Evolutionary conservation across 2,797 vertebrate species (phyloP).

Genomic region (Botia almorhae): DNA sequence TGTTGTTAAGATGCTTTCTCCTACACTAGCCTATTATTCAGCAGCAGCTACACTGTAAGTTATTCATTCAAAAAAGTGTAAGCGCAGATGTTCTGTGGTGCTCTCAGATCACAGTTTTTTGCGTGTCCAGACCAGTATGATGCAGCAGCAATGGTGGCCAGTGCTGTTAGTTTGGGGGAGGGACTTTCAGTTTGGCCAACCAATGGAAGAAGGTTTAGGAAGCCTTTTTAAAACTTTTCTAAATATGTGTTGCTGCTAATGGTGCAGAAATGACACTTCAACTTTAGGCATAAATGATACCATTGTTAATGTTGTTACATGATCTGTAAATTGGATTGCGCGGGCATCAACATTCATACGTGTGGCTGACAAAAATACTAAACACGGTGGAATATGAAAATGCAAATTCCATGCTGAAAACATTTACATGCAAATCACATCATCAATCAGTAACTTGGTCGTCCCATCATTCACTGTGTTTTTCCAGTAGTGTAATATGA

Average conservation of each 20-base stretch:
- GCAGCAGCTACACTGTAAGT: too few species aligned
- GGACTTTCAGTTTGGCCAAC: background rate
- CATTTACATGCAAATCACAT: conserved; percentile 66
- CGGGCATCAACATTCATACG: conserved; percentile 36
- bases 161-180: background rate
- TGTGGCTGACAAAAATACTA: conserved; percentile 55
- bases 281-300: background rate
- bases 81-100: too few species aligned
- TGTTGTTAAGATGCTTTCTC: too few species aligned
- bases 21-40: too few species aligned
- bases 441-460: conserved; percentile 66
- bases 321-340: background rate
- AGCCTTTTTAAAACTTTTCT: background rate
- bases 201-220: background rate
- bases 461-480: conserved; percentile 60
- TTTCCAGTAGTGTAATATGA: conserved; percentile 64
- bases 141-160: background rate
- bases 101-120: too few species aligned
- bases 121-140: too few species aligned
- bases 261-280: background rate
- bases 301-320: conserved; percentile 5
- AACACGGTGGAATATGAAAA: conserved; percentile 60
- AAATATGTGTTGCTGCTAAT: background rate
- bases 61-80: too few species aligned
- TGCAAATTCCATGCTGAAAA: conserved; percentile 61